Conservation (phyloP, 2,113 vertebrate species). For the Elgaria multicarinata region DNA sequence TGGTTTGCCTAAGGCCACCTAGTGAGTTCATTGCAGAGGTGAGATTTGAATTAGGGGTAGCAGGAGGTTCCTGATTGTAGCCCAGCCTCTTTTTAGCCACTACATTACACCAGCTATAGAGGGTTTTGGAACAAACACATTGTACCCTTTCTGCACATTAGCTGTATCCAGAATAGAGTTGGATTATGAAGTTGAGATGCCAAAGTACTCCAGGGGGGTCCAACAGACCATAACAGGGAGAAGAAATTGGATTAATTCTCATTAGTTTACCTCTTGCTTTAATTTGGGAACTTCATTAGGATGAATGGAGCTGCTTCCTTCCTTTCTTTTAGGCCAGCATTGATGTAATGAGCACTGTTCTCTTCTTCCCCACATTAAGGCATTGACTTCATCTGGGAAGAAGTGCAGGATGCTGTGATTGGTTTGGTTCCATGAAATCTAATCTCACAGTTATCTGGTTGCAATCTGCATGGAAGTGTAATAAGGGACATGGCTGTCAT, state of each 20-base stretch:
- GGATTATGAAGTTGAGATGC: conserved; percentile 37
- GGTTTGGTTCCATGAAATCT: neutral
- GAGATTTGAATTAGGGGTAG: neutral
- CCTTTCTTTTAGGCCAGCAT: neutral
- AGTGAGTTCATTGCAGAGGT: neutral
- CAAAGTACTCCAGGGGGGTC: conserved; percentile 39
- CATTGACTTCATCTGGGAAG: neutral
- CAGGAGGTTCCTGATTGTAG: neutral
- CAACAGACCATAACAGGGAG: neutral
- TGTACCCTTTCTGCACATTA: neutral
- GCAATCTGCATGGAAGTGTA: conserved; percentile 1
- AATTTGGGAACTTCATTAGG: neutral
- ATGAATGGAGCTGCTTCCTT: neutral
- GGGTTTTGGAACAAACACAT: conserved; percentile 2
- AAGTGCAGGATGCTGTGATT: neutral
- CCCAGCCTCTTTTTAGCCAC: neutral
- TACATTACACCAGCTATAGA: neutral
- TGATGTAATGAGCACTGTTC: neutral
- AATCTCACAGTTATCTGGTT: conserved; percentile 4
- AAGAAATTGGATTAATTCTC: neutral
- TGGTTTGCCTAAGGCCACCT: neutral
- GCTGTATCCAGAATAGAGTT: neutral
- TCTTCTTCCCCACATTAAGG: neutral
- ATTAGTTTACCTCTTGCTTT: neutral
- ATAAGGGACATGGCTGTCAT: neutral